phyloP scores from a whole-genome alignment of 2,797 vertebrate species.

The Enteromius fasciolatus region DNA sequence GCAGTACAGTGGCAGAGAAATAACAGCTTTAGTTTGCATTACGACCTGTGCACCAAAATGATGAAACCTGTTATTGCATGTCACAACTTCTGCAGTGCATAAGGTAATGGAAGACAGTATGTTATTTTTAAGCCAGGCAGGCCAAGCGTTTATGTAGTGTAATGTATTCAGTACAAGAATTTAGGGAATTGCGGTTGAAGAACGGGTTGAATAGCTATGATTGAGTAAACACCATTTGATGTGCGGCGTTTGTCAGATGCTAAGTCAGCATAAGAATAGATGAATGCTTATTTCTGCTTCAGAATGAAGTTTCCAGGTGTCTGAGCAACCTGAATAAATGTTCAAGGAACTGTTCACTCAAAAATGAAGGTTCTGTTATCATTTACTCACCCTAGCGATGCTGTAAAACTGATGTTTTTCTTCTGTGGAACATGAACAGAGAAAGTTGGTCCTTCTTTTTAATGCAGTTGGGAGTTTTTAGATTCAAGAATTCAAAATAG shows the following conservation, averaged over 20 bases:
- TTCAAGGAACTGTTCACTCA: not conserved
- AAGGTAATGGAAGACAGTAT: conserved; percentile 18
- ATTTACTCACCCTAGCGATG: no score
- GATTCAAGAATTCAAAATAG: not conserved
- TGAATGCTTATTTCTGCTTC: conserved; percentile 7
- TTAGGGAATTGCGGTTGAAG: not conserved
- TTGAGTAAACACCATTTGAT: conserved; percentile 37
- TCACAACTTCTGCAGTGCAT: conserved; percentile 16
- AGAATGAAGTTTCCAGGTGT: conserved; percentile 14
- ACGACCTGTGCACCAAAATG: conserved; percentile 9
- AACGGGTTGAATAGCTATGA: conserved; percentile 33
- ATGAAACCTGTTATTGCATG: conserved; percentile 45
- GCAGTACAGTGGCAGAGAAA: conserved; percentile 6
- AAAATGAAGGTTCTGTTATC: not conserved
- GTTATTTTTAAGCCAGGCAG: conserved; percentile 12
- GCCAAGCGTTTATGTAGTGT: conserved; percentile 16
- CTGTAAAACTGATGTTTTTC: not conserved
- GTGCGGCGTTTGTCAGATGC: conserved; percentile 11
- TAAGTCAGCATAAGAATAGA: conserved; percentile 43
- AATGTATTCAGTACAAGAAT: conserved; percentile 38
- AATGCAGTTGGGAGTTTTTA: not conserved
- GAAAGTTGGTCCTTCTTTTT: not conserved
- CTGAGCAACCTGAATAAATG: not conserved
- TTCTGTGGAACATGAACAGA: not conserved
- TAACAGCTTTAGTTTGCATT: conserved; percentile 27